Base-by-base conservation (phyloP, 2,888 invertebrate species). In the Leucophenga maculata region DNA sequence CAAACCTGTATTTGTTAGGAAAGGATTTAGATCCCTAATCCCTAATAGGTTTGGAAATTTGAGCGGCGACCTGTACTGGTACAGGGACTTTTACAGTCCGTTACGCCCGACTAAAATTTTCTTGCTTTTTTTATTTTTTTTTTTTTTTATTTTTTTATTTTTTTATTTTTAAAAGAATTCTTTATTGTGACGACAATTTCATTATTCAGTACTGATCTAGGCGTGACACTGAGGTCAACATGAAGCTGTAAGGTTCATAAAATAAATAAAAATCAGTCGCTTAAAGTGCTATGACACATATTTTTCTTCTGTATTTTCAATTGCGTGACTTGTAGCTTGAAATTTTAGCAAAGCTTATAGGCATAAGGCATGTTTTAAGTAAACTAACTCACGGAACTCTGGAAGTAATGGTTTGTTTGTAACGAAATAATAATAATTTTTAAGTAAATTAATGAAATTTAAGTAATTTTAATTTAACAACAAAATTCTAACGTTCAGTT, bases 141-240 rank as follows among this genome's bases (percentile, higher is more conserved):
- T n/a, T n/a, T n/a, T n/a, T n/a, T n/a, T n/a, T n/a, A n/a, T n/a
- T n/a, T n/a, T n/a, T n/a, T n/a, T n/a, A n/a, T n/a, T n/a, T n/a
- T n/a, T n/a, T n/a, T n/a, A n/a, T n/a, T n/a, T n/a, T n/a, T n/a
- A n/a, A n/a, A n/a, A n/a, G n/a, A n/a, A n/a, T n/a, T n/a, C n/a
- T n/a, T n/a, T n/a, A n/a, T n/a, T 65, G 22, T 64, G 48, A 48
- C 59, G 31, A 44, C 44, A 46, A 48, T 59, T 67, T 60, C 48
- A 62, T 62, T 68, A 62, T 50, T 62, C 68, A 68, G 18, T 69
- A 72, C 67, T 80, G 81, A 80, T 82, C 80, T 80, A 80, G 81
- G 69, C 70, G 78, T 72, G 39, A 39, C 39, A 39, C 39, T 39
- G 39, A 39, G 39, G 39, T 39, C 39, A 39, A 39, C 8, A 39